A percentile compares a stretch with the other conserved stretches of the same genome.
Conservation (phyloP, 2,888 invertebrate species). For the Platypus cylindrus region DNA sequence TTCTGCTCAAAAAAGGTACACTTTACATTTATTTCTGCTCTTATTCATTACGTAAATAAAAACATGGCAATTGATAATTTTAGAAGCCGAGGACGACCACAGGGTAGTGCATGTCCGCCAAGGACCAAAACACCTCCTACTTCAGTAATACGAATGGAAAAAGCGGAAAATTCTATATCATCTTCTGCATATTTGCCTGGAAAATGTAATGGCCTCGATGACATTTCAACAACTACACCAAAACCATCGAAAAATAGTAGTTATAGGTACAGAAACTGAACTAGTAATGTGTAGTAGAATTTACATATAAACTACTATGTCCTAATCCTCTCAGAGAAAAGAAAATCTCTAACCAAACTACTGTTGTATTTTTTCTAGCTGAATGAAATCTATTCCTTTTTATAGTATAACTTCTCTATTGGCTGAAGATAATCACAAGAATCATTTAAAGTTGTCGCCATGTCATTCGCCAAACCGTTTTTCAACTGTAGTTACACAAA, state of each 20-base stretch:
- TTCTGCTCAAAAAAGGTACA: slow-evolving; percentile 14
- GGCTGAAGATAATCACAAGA: slow-evolving; percentile 40
- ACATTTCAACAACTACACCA: slow-evolving; percentile 11
- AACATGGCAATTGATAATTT: not conserved
- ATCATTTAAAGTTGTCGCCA: slow-evolving; percentile 28
- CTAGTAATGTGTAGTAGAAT: not conserved
- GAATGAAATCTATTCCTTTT: not conserved
- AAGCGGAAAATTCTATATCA: slow-evolving; percentile 12
- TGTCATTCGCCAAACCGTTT: slow-evolving; percentile 31
- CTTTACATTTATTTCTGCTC: not conserved
- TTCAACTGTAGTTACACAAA: slow-evolving; percentile 12
- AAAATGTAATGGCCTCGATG: slow-evolving; percentile 25
- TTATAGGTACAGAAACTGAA: slow-evolving; percentile 34
- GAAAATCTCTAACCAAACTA: too few species aligned
- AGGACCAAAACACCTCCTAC: slow-evolving; percentile 12
- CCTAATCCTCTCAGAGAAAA: too few species aligned
- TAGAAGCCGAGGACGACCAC: slow-evolving; percentile 13
- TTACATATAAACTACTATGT: too few species aligned
- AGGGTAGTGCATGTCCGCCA: slow-evolving; percentile 6
- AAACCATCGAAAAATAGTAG: slow-evolving; percentile 42
- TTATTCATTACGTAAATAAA: not conserved
- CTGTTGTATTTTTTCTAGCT: too few species aligned
- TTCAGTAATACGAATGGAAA: slow-evolving; percentile 11
- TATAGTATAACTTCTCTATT: slow-evolving; percentile 69
- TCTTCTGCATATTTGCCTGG: slow-evolving; percentile 6